These are phyloP conservation scores for Eulithis testata DNA, from an alignment of 2,888 invertebrate genomes.

Conservation along the genomic window DNA sequence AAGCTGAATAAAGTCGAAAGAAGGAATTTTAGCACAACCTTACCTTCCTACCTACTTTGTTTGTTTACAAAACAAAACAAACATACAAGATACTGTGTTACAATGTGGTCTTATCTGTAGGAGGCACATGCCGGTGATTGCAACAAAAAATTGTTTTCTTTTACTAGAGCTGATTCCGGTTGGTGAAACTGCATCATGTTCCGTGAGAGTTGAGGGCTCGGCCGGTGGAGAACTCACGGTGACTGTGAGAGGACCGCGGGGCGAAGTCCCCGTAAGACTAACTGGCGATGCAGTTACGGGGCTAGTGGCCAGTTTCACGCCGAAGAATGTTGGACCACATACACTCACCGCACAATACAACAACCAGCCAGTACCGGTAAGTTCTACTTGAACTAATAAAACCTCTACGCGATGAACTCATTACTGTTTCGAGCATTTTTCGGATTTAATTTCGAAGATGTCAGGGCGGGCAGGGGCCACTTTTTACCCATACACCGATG, in stretches of 20 bases:
- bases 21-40: no score
- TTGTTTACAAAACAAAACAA: background rate
- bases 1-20: no score
- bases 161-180: conserved; percentile 91
- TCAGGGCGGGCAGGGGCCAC: no score
- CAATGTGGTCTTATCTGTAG: no score
- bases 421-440: no score
- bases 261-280: conserved; percentile 94
- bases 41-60: no score
- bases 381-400: background rate
- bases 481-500: no score
- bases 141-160: conserved; percentile 6
- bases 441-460: no score
- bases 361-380: conserved; percentile 90
- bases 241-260: conserved; percentile 93
- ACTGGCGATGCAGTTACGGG: conserved; percentile 95
- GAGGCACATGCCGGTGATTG: no score
- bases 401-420: no score
- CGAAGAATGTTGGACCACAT: conserved; percentile 96
- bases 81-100: no score
- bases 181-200: conserved; percentile 84
- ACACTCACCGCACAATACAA: conserved; percentile 96
- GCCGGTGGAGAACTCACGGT: conserved; percentile 93
- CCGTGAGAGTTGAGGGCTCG: conserved; percentile 81
- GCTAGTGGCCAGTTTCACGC: conserved; percentile 96